These are phyloP conservation scores for Phragmatobia fuliginosa DNA, from an alignment of 2,888 invertebrate species.

Conservation along the genomic window DNA sequence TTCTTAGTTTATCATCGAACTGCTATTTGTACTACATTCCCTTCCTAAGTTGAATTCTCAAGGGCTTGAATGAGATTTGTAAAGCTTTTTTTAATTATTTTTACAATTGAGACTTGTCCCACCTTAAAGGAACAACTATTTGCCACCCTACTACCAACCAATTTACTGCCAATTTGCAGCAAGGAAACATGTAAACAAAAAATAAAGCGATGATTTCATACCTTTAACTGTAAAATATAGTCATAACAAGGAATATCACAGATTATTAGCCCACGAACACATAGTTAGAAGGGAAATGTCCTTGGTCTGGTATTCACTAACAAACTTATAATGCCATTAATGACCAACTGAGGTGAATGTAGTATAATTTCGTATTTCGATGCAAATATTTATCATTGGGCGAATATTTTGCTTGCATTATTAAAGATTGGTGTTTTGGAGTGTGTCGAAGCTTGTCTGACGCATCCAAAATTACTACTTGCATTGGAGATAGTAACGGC, in stretches of 20 bases:
- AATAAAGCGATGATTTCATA: constrained; percentile 47
- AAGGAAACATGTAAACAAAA: constrained; percentile 34
- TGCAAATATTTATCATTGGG: constrained; percentile 8
- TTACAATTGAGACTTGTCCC: background rate
- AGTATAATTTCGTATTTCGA: background rate
- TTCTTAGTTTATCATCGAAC: too few species aligned
- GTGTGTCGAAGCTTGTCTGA: too few species aligned
- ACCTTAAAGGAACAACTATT: background rate
- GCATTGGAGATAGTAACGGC: too few species aligned
- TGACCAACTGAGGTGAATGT: constrained; percentile 23
- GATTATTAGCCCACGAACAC: background rate
- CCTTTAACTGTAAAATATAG: constrained; percentile 29
- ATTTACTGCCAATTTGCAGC: constrained; percentile 41
- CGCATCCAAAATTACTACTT: too few species aligned
- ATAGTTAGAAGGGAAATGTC: constrained; percentile 36
- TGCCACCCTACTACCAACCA: constrained; percentile 24
- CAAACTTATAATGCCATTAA: constrained; percentile 13
- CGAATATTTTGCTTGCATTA: background rate
- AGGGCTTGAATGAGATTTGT: too few species aligned
- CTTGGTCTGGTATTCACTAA: constrained; percentile 26
- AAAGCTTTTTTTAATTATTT: too few species aligned
- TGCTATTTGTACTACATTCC: too few species aligned
- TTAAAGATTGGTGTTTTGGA: too few species aligned
- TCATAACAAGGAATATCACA: constrained; percentile 17
- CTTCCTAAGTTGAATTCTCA: too few species aligned